Base-by-base conservation (phyloP, 2,113 vertebrate species). In the Daphoenositta chrysoptera region DNA sequence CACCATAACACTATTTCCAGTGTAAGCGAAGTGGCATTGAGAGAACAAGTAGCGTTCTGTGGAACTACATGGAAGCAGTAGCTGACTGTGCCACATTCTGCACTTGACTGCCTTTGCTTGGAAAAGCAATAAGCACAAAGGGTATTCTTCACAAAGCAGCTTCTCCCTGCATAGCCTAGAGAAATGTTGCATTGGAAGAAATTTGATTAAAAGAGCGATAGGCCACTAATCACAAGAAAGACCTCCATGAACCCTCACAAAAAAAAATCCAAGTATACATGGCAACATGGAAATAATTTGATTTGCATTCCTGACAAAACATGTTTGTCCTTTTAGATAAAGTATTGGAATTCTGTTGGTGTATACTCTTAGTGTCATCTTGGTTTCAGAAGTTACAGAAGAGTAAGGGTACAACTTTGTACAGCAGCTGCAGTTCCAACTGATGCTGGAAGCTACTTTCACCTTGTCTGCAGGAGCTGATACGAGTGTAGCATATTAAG, bases 401-500 rank as follows among this genome's bases (percentile, higher is more conserved):
- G 27, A 80, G 10, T 35, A 87, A 77, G 53, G 4, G 17, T 8
- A 21, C 13, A 51, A 37, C n/a, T 78, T 69, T 40, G 11, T 50
- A 47, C 33, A 71, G 24, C 45, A 82, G 33, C 19, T 61, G 31
- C 35, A 47, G 13, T 33, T 79, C 19, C 61, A 68, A 1, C 28
- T 58, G 54, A 12, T 69, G 24, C 11, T 77, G 57, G 28, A 76
- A 76, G 33, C 11, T 50, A 30, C 9, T 61, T 69, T 42, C 51
- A 37, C 12, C 11, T 42, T 24, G 3, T 21, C 40, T 5, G 1
- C 54, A 60, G 60, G 40, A 82, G 12, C n/a, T 1, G 2, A n/a
- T 30, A 45, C 0, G 0, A 83, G 33, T 6, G 19, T 6, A 51
- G 10, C 13, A 20, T 3, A 8, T 18, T 6, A 40, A 35, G 22